phyloP scores from a whole-genome alignment of 30 jellyfish, hydroid and myxozoan genomes.

The Hydractinia echinata region DNA sequence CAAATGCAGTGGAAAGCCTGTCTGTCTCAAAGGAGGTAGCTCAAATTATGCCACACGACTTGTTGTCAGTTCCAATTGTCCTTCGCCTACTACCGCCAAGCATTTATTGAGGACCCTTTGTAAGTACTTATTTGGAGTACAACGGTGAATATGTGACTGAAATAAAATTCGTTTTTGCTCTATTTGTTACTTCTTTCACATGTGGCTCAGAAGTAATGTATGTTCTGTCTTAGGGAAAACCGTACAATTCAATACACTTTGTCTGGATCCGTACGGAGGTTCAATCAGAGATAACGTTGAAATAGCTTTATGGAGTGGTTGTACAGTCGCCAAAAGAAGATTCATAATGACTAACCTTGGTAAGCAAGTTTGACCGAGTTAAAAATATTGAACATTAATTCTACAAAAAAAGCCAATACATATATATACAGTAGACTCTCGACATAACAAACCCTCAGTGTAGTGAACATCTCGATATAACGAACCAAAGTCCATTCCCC shows the following conservation, averaged over 20 bases:
- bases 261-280: slow-evolving; percentile 69
- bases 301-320: slow-evolving; percentile 63
- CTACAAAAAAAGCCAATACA: no score
- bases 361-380: neutral
- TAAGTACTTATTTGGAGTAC: neutral
- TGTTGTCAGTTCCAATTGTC: slow-evolving; percentile 47
- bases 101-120: slow-evolving; percentile 15
- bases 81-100: slow-evolving; percentile 12
- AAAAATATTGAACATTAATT: neutral
- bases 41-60: slow-evolving; percentile 9
- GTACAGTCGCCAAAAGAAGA: slow-evolving; percentile 16
- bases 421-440: neutral
- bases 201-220: neutral
- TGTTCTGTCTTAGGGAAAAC: slow-evolving; percentile 28
- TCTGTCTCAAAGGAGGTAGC: slow-evolving; percentile 40
- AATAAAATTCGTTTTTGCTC: no score
- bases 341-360: slow-evolving; percentile 44
- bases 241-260: slow-evolving; percentile 35
- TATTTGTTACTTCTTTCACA: no score
- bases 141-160: no score
- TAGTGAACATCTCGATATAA: no score
- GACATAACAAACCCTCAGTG: no score
- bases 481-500: no score
- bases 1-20: slow-evolving; percentile 13
- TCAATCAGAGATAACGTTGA: slow-evolving; percentile 33